phyloP scores from a whole-genome alignment of 2,113 vertebrate genomes.

The Carassius carassius region DNA sequence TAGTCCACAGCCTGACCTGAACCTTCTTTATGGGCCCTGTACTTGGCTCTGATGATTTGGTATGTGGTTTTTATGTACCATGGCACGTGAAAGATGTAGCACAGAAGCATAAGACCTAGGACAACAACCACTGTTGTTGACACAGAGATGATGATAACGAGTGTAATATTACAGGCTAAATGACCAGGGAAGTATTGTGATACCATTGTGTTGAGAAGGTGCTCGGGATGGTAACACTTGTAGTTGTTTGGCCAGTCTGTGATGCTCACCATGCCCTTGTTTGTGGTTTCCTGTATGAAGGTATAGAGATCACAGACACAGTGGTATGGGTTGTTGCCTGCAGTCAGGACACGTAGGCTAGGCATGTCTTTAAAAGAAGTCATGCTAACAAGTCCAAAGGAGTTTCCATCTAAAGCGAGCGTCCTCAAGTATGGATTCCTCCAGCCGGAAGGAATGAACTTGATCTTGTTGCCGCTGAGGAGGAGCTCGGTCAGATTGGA shows the following conservation, averaged over 20 bases:
- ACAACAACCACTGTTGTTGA: conserved; percentile 68
- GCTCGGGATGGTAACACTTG: conserved; percentile 80
- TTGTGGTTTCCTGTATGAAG: conserved; percentile 75
- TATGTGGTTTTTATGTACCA: conserved; percentile 83
- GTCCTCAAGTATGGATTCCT: conserved; percentile 63
- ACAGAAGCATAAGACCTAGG: conserved; percentile 68
- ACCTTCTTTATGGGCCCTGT: conserved; percentile 70
- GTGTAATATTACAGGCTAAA: conserved; percentile 75
- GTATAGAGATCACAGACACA: conserved; percentile 82
- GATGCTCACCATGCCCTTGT: conserved; percentile 65
- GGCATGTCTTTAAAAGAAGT: conserved; percentile 78
- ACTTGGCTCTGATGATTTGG: conserved; percentile 77
- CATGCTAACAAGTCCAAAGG: conserved; percentile 78
- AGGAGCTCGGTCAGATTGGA: conserved; percentile 69
- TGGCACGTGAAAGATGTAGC: conserved; percentile 76
- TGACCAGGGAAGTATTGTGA: conserved; percentile 69
- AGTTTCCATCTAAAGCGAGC: conserved; percentile 80
- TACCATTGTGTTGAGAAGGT: conserved; percentile 72
- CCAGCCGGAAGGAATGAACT: conserved; percentile 82
- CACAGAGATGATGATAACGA: conserved; percentile 76
- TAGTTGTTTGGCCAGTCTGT: conserved; percentile 81
- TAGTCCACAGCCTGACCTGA: conserved; percentile 49
- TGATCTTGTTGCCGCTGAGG: conserved; percentile 84
- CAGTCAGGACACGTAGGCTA: conserved; percentile 64
- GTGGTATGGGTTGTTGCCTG: conserved; percentile 85